Base-by-base conservation (phyloP, 2,888 invertebrate genomes). In the Eudemis profundana region DNA sequence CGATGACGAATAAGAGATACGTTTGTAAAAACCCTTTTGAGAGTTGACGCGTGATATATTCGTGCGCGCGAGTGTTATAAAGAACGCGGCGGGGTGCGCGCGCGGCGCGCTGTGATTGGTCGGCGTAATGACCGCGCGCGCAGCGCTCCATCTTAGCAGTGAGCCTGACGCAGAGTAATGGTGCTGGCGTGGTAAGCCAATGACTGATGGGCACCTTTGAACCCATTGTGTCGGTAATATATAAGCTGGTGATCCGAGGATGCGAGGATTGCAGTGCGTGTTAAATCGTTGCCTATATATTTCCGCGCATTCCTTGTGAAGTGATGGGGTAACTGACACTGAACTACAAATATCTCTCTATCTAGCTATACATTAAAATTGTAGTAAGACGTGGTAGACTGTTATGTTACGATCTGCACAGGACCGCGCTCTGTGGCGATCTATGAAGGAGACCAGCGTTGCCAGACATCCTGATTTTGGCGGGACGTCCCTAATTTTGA, bases 1-100 rank as follows among this genome's bases (percentile, higher is more conserved):
- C 90, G 90, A 91, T 91, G 91, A 92, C 90, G 91, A 89, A 92
- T 91, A 88, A 81, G 82, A 87, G 89, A 89, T 89, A 85, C 83
- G 86, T 87, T 86, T 83, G 86, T 87, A 85, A 87, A 85, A 85
- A 83, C 81, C 83, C 84, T 85, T 89, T 87, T 82, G 81, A 81
- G 82, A 75, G 75, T 79, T 87, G 90, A 89, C 90, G 86, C 77
- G 85, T 89, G 90, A 92, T 89, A 90, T 90, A 91, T 91, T 81
- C 83, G 77, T 73, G 85, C 79, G 86, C 83, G 74, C 74, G 84
- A 83, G 84, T 79, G 82, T 78, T 82, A 89, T 90, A 89, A 91
- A 89, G 84, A 82, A 87, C 90, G 75, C 90, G 81, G 83, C 89
- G 85, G 90, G 89, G 90, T 83, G 90, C 88, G 89, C 83, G 73